Percentiles rank a stretch among this genome's conserved stretches.
These are phyloP conservation scores for Syrphus vitripennis DNA, from an alignment of 2,888 invertebrate species.

Conservation along the genomic window DNA sequence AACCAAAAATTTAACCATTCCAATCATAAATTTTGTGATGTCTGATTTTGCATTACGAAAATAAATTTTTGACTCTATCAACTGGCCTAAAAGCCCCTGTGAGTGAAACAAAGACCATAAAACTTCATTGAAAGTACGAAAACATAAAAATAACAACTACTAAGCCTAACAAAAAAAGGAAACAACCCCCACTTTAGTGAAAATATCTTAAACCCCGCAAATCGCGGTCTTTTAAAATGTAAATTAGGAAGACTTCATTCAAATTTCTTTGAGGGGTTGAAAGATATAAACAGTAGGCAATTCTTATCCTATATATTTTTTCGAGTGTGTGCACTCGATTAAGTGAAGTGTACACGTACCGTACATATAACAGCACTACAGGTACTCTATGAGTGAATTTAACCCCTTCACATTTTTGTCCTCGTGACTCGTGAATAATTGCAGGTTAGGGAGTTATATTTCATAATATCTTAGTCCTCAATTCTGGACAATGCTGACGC, in stretches of 20 bases:
- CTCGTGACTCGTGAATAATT: conserved; percentile 1
- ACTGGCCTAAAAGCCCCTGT: neutral
- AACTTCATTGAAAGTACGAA: conserved; percentile 10
- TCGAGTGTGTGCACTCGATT: conserved; percentile 50
- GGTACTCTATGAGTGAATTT: conserved; percentile 9
- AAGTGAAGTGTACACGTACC: conserved; percentile 21
- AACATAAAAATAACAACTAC: conserved; percentile 41
- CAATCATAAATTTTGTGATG: no score
- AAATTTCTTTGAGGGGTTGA: neutral
- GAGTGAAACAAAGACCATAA: neutral
- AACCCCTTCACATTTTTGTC: conserved; percentile 4
- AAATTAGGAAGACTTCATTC: neutral
- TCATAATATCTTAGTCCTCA: neutral
- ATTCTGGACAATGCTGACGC: neutral
- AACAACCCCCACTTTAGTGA: neutral
- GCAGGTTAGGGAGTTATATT: neutral
- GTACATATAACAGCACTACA: conserved; percentile 10
- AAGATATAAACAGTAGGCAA: neutral
- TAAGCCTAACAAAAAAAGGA: neutral
- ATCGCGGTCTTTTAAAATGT: conserved; percentile 22
- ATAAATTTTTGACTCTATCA: no score
- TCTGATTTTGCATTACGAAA: no score
- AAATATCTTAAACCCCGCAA: conserved; percentile 18
- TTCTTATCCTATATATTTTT: neutral
- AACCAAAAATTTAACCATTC: no score